Evolutionary conservation across 2,888 invertebrate genomes (phyloP).

Genomic region (Drosophila paramelanica): DNA sequence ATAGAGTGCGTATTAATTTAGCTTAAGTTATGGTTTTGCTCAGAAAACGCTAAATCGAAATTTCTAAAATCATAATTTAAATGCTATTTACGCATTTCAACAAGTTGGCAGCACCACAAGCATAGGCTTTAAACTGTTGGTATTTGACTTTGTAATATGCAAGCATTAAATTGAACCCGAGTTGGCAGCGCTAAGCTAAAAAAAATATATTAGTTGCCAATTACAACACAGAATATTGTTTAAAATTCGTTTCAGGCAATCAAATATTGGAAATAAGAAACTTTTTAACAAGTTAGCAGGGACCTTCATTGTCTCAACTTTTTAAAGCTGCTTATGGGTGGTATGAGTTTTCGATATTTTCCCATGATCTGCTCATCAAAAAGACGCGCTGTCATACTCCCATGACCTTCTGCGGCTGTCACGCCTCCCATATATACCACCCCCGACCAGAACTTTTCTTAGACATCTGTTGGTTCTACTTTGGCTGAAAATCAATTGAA

Average conservation of each 20-base stretch:
- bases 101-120: neutral
- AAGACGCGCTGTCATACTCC: slow-evolving; percentile 16
- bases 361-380: slow-evolving; percentile 5
- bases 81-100: neutral
- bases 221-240: too few relatives aligned
- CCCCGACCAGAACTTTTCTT: neutral
- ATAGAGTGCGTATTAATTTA: slow-evolving; percentile 5
- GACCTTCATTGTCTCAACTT: neutral
- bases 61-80: too few relatives aligned
- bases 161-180: neutral
- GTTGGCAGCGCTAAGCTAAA: neutral
- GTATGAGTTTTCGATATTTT: neutral
- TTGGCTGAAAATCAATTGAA: slow-evolving; percentile 35
- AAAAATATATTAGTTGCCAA: too few relatives aligned
- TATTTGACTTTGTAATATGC: too few relatives aligned
- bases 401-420: slow-evolving; percentile 17
- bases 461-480: slow-evolving; percentile 10
- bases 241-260: too few relatives aligned
- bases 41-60: neutral
- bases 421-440: neutral
- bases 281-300: neutral
- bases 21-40: neutral
- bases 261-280: neutral
- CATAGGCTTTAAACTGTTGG: neutral
- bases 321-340: neutral